Evolutionary conservation across 2,113 vertebrate genomes (phyloP), one percentile per base, ranked within the genome.

Genomic region (Colinus virginianus): DNA sequence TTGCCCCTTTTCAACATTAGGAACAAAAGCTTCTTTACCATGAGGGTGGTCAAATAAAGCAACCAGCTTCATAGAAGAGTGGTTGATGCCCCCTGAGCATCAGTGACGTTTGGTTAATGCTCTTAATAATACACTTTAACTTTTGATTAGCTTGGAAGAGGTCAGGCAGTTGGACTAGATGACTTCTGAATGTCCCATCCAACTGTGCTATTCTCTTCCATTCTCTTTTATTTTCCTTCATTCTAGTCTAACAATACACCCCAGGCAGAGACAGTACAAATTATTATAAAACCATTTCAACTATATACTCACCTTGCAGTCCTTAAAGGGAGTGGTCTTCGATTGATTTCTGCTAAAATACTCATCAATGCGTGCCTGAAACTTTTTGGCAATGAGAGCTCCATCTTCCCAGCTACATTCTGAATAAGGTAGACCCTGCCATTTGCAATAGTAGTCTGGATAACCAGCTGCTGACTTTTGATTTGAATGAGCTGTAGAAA

Each of bases 321-420:
- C 99, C 96, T 98, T 99, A 94, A 96, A 99, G 55, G 99, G 99
- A 97, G 99, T 99, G 14, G 97, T 98, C 97, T 99, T 99, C 83
- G 98, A 99, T 4, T 99, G 99, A 97, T 99, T 99, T 92, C 99
- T 98, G 95, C 98, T 98, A 78, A 99, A 99, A 96, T 99, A 99
- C 69, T 99, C 98, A 90, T 99, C 98, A 40, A 99, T 99, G 74
- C 98, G 96, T 62, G 98, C 97, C 95, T 99, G 99, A 95, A 99
- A 99, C 94, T 99, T 99, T 93, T 98, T 98, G 82, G 98, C 97
- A 82, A 99, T 99, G 76, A 99, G 98, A 77, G 98, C 99, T 8
- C 99, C 99, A 68, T 99, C 99, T 96, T 99, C 99, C 99, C 99
- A 99, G 97, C 99, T 99, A 95, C 99, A 99, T 70, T 99, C 99